Evolutionary conservation across 2,113 vertebrate genomes (phyloP).

Genomic region (Hippocampus zosterae): DNA sequence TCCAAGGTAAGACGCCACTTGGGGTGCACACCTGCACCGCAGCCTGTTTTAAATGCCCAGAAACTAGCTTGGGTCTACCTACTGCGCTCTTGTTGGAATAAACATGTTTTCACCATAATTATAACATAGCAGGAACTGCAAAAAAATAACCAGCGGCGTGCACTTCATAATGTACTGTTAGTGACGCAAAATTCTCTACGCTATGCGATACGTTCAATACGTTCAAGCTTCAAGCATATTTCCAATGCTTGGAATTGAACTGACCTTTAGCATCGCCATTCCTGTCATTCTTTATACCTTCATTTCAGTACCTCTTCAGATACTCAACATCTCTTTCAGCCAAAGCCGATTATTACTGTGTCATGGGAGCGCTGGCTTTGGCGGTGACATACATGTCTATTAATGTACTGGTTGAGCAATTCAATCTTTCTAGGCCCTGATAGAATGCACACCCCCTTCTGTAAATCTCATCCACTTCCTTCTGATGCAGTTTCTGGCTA

Average conservation of each 20-base stretch:
- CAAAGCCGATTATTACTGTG: constrained; percentile 55
- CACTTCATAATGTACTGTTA: no score
- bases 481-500: constrained; percentile 18
- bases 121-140: no score
- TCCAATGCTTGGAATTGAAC: constrained; percentile 32
- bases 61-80: not conserved
- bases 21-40: not conserved
- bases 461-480: constrained; percentile 23
- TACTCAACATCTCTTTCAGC: constrained; percentile 23
- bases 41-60: not conserved
- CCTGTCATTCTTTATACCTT: constrained; percentile 18
- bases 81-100: no score
- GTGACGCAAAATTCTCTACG: no score
- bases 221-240: not conserved
- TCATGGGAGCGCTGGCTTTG: constrained; percentile 38
- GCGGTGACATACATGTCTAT: constrained; percentile 53
- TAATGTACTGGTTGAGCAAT: constrained; percentile 46
- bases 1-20: constrained; percentile 84
- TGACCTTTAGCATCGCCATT: constrained; percentile 10
- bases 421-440: constrained; percentile 28
- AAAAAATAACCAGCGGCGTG: no score
- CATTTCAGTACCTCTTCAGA: constrained; percentile 19
- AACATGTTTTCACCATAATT: no score
- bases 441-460: constrained; percentile 4
- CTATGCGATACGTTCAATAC: no score